Percentiles rank a stretch among this genome's conserved stretches.
phyloP scores from a whole-genome alignment of 2,888 invertebrate species.

The Acanthococcus lagerstroemiae region DNA sequence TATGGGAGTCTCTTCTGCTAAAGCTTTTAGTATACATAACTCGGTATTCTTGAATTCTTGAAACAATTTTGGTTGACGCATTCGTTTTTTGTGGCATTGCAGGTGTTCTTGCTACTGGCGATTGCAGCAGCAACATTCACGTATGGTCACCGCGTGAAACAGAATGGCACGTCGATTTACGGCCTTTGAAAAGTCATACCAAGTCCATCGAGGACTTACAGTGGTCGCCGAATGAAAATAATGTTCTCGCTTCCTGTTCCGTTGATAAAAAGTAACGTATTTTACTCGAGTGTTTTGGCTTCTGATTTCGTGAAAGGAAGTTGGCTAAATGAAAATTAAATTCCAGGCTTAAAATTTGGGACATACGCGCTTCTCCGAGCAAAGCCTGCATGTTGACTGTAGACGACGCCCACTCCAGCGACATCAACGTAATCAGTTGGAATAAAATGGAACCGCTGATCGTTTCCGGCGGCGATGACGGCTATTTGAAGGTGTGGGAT shows the following conservation, averaged over 20 bases:
- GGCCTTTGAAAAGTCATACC: slow-evolving; percentile 77
- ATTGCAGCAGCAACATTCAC: slow-evolving; percentile 85
- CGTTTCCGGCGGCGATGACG: slow-evolving; percentile 93
- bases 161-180: slow-evolving; percentile 80
- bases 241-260: slow-evolving; percentile 81
- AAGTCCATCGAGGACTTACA: slow-evolving; percentile 95
- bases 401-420: slow-evolving; percentile 74
- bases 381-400: slow-evolving; percentile 87
- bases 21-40: too few species aligned
- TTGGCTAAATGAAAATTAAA: not conserved
- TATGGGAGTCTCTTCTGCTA: too few species aligned
- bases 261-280: slow-evolving; percentile 59
- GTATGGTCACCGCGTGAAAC: slow-evolving; percentile 78
- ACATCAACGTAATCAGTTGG: slow-evolving; percentile 98
- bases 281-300: not conserved
- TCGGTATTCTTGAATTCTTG: too few species aligned
- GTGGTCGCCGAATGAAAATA: slow-evolving; percentile 91
- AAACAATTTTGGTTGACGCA: too few species aligned
- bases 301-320: not conserved
- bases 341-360: slow-evolving; percentile 83
- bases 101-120: slow-evolving; percentile 82
- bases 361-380: slow-evolving; percentile 70
- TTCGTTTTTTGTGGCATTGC: slow-evolving; percentile 30
- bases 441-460: slow-evolving; percentile 84
- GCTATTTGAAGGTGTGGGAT: slow-evolving; percentile 90